A percentile compares a stretch with the other conserved stretches of the same genome.
Conservation (phyloP, 2,113 vertebrate genomes). For the Meleagris gallopavo region DNA sequence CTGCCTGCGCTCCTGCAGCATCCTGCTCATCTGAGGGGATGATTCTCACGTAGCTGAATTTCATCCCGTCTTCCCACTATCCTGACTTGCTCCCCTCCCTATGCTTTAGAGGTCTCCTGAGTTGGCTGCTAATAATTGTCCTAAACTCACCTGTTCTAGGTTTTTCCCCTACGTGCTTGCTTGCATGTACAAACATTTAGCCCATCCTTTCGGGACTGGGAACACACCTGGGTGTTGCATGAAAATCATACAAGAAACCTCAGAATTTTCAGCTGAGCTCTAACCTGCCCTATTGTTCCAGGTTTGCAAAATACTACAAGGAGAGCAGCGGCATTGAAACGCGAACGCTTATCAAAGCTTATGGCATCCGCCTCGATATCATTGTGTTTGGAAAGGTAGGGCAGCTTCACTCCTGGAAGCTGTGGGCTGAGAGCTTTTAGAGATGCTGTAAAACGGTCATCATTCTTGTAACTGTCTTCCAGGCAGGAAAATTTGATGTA, state of each 20-base stretch:
- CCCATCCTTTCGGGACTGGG: neutral
- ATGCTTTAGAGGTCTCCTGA: neutral
- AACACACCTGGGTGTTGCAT: neutral
- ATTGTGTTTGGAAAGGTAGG: slow-evolving; percentile 89
- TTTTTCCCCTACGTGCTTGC: neutral
- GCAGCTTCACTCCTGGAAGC: neutral
- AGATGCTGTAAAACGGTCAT: neutral
- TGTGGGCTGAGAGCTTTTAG: neutral
- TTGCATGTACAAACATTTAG: neutral
- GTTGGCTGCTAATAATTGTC: neutral
- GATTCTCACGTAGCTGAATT: neutral
- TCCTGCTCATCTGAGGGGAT: neutral
- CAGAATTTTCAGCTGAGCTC: neutral
- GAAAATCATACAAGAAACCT: neutral
- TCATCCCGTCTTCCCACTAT: neutral
- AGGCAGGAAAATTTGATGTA: slow-evolving; percentile 90
- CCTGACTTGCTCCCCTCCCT: neutral
- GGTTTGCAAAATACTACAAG: slow-evolving; percentile 89
- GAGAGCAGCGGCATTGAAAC: slow-evolving; percentile 67
- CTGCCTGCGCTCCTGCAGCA: slow-evolving; percentile 18
- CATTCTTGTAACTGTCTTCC: neutral
- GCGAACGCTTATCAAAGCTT: slow-evolving; percentile 87
- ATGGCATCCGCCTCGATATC: slow-evolving; percentile 89
- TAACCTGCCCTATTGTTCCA: slow-evolving; percentile 53
- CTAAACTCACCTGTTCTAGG: neutral